Evolutionary conservation across 2,113 vertebrate genomes (phyloP).

Genomic region (Atlantisia rogersi): DNA sequence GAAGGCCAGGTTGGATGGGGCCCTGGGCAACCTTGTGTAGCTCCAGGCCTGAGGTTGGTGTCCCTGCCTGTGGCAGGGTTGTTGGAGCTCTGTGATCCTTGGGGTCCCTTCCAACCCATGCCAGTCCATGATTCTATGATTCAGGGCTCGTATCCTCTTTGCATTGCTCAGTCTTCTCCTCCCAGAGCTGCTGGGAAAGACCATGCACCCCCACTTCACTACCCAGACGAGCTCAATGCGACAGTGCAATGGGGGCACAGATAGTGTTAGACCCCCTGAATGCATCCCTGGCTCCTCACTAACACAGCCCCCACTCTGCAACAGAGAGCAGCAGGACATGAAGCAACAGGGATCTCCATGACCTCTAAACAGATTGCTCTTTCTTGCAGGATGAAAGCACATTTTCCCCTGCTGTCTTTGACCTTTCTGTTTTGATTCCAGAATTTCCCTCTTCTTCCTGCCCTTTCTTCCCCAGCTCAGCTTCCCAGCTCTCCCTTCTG

Average conservation of each 20-base stretch:
- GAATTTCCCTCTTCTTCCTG: background rate
- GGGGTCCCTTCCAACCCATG: no score
- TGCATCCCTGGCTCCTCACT: background rate
- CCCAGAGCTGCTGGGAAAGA: background rate
- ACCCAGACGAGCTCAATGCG: background rate
- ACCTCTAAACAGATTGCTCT: background rate
- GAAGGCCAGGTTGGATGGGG: no score
- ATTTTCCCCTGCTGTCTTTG: background rate
- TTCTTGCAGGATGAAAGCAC: background rate
- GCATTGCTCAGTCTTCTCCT: background rate
- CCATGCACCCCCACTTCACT: background rate
- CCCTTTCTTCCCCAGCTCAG: background rate
- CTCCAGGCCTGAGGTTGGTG: no score
- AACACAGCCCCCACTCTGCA: rapidly evolving
- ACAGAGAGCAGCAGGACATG: background rate
- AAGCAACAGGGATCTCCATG: background rate
- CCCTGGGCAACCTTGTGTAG: no score
- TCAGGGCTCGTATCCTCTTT: background rate
- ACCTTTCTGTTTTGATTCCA: background rate
- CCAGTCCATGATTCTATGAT: no score
- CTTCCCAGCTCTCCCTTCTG: background rate
- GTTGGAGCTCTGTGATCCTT: no score
- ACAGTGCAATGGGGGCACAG: rapidly evolving
- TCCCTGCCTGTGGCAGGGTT: no score
- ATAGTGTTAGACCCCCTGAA: background rate